Conservation (phyloP, 2,888 invertebrate genomes). For the Acrobasis repandana region DNA sequence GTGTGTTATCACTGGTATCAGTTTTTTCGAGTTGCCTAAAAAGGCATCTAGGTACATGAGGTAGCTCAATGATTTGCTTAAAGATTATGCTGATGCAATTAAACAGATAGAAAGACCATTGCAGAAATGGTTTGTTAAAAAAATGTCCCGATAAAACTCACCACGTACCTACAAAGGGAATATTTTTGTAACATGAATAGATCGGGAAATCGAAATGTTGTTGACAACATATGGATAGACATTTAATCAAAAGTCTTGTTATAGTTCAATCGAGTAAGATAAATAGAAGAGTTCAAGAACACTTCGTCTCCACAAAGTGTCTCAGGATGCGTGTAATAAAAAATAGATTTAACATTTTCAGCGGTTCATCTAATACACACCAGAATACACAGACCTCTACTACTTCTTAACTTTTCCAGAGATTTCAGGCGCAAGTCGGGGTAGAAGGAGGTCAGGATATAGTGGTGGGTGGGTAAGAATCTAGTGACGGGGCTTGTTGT, state of each 20-base stretch:
- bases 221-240: neutral
- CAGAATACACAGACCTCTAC: conserved; percentile 44
- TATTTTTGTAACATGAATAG: no score
- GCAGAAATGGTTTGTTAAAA: no score
- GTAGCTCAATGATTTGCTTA: no score
- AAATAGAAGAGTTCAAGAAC: conserved; percentile 8
- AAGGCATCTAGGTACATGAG: no score
- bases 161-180: no score
- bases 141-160: no score
- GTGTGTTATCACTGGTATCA: no score
- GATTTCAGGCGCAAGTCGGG: conserved; percentile 25
- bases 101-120: no score
- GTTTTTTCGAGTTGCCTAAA: no score
- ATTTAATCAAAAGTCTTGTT: neutral
- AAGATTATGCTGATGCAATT: no score
- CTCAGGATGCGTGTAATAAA: conserved; percentile 72
- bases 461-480: conserved; percentile 52
- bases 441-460: conserved; percentile 40
- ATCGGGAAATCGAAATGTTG: neutral
- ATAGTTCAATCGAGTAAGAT: conserved; percentile 11
- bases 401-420: conserved; percentile 27
- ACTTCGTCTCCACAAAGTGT: conserved; percentile 40
- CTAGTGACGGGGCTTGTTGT: conserved; percentile 56
- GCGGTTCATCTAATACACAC: conserved; percentile 48
- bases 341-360: conserved; percentile 68